Base-by-base conservation (phyloP, 2,113 vertebrate genomes). In the Chrysemys picta region DNA sequence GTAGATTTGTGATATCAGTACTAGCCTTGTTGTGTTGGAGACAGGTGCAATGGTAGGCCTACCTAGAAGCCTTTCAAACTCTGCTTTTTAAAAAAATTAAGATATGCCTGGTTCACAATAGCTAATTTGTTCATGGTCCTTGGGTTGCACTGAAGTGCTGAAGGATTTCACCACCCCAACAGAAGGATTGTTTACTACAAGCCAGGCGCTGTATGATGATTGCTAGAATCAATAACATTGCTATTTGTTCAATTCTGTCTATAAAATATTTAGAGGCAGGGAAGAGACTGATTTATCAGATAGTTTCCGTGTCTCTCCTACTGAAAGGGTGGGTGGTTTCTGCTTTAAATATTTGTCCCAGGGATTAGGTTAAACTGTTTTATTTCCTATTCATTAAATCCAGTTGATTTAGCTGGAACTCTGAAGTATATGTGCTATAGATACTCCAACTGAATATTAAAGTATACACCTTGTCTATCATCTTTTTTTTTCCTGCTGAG, bases 121-220 rank as follows among this genome's bases (percentile, higher is more conserved):
- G 88, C 80, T 96, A 93, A 94, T 96, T 91, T 94, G 82, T 95
- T 96, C 38, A 83, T 47, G 1, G 1, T 85, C 84, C 94, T 95
- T 94, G 80, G 91, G 91, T 80, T 92, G 29, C 31, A 94, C 53
- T 88, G 83, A 82, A 62, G 52, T 91, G 76, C 84, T 82, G 83
- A 89, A 92, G 95, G 92, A 96, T 95, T 94, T 90, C 8, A 76
- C 83, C 47, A 75, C 81, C 31, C 95, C 3, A 92, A 80, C 59
- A 90, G 82, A 94, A 88, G 35, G 75, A 81, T n/a, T 59, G 38
- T 89, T 91, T 91, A 89, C 59, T 86, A 80, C n/a, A 90, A 84
- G 86, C 65, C 88, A 85, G 56, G 25, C 52, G 49, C 29, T 53
- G 69, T 56, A n/a, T 82, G 83, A 90, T 90, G 91, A n/a, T 80